phyloP scores from a whole-genome alignment of 2,888 invertebrate genomes.

The Thecophora atra region DNA sequence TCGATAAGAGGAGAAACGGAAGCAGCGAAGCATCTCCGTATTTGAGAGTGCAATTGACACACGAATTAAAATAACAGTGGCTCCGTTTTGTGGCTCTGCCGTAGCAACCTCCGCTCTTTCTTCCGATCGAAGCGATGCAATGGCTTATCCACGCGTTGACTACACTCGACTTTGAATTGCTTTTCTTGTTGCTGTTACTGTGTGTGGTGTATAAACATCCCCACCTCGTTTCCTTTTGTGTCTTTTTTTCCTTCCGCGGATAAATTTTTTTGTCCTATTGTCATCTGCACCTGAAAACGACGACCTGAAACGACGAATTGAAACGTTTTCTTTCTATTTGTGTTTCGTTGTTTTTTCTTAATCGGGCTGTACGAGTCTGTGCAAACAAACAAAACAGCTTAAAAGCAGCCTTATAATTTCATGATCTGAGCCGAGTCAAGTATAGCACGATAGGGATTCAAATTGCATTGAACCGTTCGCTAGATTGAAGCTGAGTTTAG shows the following conservation, averaged over 20 bases:
- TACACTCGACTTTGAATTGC: neutral
- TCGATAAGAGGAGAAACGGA: too few relatives aligned
- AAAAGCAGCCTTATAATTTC: neutral
- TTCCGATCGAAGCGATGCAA: neutral
- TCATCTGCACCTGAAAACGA: neutral
- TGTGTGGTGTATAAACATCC: too few relatives aligned
- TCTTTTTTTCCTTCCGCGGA: neutral
- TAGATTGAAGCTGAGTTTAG: too few relatives aligned
- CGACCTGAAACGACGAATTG: neutral
- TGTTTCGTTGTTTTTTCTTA: too few relatives aligned
- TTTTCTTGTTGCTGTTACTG: neutral
- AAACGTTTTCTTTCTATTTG: neutral
- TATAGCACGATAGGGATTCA: neutral
- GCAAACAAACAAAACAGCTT: neutral
- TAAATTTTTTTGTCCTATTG: neutral
- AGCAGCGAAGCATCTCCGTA: neutral
- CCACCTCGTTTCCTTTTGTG: neutral
- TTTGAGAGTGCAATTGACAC: conserved; percentile 35
- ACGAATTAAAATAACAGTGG: conserved; percentile 40
- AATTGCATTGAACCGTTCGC: too few relatives aligned
- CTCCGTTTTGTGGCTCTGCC: neutral
- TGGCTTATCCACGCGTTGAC: neutral
- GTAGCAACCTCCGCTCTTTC: neutral
- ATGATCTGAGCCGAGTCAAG: neutral
- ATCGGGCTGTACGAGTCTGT: neutral